These are phyloP conservation scores for Drosophila tropicalis DNA, from an alignment of 1,140 invertebrate species.

Conservation along the genomic window DNA sequence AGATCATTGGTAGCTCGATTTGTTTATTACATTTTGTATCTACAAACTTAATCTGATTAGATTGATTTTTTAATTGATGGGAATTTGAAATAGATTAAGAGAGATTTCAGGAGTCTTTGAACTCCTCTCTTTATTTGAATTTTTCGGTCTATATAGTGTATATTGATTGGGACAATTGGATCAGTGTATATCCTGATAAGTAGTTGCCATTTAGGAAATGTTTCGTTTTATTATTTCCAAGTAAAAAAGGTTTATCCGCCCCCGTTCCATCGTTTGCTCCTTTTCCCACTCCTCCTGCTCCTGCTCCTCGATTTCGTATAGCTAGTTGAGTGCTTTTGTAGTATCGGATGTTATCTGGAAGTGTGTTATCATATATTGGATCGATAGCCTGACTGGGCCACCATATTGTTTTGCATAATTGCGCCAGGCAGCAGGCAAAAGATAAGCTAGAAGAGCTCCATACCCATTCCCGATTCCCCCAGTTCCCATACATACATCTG, in stretches of 20 bases:
- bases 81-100: too few species aligned
- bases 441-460: constrained; percentile 38
- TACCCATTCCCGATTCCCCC: constrained; percentile 18
- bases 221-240: not conserved
- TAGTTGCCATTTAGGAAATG: not conserved
- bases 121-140: too few species aligned
- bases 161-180: too few species aligned
- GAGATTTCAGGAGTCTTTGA: too few species aligned
- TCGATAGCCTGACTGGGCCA: constrained; percentile 59
- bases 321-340: constrained; percentile 7
- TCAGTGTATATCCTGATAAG: too few species aligned
- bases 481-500: not conserved
- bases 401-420: constrained; percentile 80
- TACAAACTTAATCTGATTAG: too few species aligned
- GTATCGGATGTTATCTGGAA: constrained; percentile 34
- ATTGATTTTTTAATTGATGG: too few species aligned
- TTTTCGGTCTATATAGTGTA: too few species aligned
- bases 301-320: not conserved
- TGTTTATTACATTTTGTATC: too few species aligned
- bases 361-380: constrained; percentile 44
- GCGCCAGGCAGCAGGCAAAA: constrained; percentile 39
- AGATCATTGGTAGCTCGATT: too few species aligned
- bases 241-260: not conserved
- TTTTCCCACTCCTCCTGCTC: not conserved
- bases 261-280: not conserved